Percentiles rank a stretch among this genome's conserved stretches.
These are phyloP conservation scores for Chironomus tepperi DNA, from an alignment of 1,140 invertebrate species.

Conservation along the genomic window DNA sequence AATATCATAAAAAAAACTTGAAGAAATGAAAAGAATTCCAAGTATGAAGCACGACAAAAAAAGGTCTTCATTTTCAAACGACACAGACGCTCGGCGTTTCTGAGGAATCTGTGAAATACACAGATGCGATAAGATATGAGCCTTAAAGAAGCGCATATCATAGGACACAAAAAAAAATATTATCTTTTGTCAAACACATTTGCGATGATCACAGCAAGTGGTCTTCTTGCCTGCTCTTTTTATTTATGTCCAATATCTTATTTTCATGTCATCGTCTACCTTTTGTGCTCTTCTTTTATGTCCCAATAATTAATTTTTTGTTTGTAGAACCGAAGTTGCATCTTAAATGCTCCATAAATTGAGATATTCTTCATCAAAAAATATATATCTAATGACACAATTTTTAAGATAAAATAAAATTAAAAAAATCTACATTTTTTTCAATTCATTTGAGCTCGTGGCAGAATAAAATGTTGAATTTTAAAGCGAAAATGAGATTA, in stretches of 20 bases:
- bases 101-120: no score
- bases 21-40: no score
- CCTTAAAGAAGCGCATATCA: no score
- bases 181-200: not conserved
- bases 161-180: no score
- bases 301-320: conserved; percentile 17
- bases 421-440: not conserved
- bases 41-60: no score
- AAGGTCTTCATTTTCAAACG: no score
- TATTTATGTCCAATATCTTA: no score
- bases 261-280: not conserved
- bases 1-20: no score
- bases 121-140: no score
- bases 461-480: not conserved
- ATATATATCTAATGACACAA: not conserved
- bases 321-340: conserved; percentile 16
- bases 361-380: not conserved
- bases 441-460: not conserved
- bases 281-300: not conserved
- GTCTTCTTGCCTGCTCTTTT: not conserved
- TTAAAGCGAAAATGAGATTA: not conserved
- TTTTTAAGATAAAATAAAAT: not conserved
- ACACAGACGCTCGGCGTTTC: no score
- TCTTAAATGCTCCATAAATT: conserved; percentile 4
- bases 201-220: conserved; percentile 19